A percentile compares a stretch with the other conserved stretches of the same genome.
Conservation (phyloP, 2,113 vertebrate species). For the Diglossa brunneiventris region DNA sequence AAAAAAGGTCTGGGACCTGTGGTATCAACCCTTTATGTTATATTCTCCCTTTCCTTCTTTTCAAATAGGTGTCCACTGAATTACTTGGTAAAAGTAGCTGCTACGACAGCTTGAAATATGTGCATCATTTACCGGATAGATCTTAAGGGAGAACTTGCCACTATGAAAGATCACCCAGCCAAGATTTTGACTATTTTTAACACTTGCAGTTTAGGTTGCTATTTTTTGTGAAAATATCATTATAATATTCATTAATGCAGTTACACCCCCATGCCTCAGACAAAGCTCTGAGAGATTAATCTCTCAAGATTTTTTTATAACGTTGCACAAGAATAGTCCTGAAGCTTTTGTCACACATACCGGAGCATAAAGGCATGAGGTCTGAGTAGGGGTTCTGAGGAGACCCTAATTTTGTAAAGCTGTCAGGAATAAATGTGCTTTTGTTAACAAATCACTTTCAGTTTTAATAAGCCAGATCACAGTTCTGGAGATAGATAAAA, state of each 20-base stretch:
- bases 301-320: background rate
- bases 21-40: background rate
- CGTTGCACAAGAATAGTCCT: background rate
- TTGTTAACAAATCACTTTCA: background rate
- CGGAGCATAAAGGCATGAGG: background rate
- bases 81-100: background rate
- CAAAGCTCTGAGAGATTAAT: conserved; percentile 5
- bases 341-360: background rate
- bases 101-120: conserved; percentile 42
- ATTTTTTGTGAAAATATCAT: conserved; percentile 26
- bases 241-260: conserved; percentile 7
- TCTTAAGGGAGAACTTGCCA: conserved; percentile 23
- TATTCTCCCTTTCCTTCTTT: background rate
- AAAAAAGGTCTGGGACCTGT: background rate
- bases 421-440: background rate
- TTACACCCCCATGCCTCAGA: conserved; percentile 9
- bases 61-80: background rate
- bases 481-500: conserved; percentile 2
- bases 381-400: background rate
- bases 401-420: background rate
- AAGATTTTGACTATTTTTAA: conserved; percentile 28
- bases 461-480: conserved; percentile 11
- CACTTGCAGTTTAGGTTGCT: background rate
- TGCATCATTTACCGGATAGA: conserved; percentile 32
- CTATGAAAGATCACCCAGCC: conserved; percentile 28